These are phyloP conservation scores for Drosophila hydei DNA, from an alignment of 1,140 invertebrate genomes.

Conservation along the genomic window DNA sequence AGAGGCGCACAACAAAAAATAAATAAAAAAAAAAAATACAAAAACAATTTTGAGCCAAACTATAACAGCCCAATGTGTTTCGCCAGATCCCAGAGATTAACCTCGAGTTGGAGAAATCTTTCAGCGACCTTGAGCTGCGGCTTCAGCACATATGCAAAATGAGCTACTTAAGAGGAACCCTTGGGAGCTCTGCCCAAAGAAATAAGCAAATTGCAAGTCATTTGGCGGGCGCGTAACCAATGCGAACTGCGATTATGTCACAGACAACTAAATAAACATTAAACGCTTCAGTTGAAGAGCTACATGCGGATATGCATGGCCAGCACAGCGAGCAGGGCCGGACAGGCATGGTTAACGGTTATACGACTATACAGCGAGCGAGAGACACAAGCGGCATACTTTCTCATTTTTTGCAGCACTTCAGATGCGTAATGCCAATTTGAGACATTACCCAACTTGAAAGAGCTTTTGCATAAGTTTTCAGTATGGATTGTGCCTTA, in stretches of 20 bases:
- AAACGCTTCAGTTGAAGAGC: constrained; percentile 68
- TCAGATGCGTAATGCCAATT: constrained; percentile 74
- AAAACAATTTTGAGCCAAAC: constrained; percentile 49
- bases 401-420: constrained; percentile 53
- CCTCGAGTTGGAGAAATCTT: constrained; percentile 64
- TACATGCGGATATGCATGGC: constrained; percentile 41
- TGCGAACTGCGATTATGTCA: constrained; percentile 67
- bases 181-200: constrained; percentile 1
- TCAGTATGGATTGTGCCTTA: constrained; percentile 21
- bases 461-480: constrained; percentile 61
- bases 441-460: constrained; percentile 62
- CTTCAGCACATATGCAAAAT: constrained; percentile 59
- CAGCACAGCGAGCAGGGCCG: not conserved
- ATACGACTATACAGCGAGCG: not conserved
- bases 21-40: constrained; percentile 29
- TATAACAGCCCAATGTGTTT: constrained; percentile 64
- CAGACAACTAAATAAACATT: constrained; percentile 70
- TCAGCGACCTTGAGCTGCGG: constrained; percentile 57
- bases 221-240: constrained; percentile 41
- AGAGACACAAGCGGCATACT: constrained; percentile 58
- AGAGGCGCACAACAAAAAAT: constrained; percentile 49
- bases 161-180: constrained; percentile 17
- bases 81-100: constrained; percentile 40
- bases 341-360: too few species aligned
- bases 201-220: constrained; percentile 54